These are phyloP conservation scores for Leptothorax acervorum DNA, from an alignment of 2,888 invertebrate species.

Conservation along the genomic window DNA sequence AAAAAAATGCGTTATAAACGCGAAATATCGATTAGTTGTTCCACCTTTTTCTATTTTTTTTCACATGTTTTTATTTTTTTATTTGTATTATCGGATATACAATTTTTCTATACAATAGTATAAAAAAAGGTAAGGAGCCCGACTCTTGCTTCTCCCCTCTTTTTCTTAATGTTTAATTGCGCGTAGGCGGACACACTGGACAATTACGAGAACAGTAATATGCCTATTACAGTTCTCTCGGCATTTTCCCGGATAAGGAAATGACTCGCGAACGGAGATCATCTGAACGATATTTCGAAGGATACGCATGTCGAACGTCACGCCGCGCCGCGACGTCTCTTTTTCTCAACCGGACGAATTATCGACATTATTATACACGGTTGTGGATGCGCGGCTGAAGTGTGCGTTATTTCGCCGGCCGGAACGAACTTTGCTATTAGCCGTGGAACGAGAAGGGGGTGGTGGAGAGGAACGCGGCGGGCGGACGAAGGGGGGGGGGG, in stretches of 20 bases:
- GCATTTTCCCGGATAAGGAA: not conserved
- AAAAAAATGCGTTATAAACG: not conserved
- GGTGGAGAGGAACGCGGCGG: not conserved
- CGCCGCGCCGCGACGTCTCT: not conserved
- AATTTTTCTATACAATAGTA: not conserved
- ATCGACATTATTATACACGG: conserved; percentile 58
- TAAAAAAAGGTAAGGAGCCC: too few species aligned
- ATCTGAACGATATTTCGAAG: conserved; percentile 20
- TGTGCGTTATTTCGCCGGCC: conserved; percentile 63
- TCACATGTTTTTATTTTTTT: not conserved
- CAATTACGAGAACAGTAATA: conserved; percentile 17
- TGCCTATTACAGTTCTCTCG: not conserved
- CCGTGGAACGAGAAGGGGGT: conserved; percentile 17
- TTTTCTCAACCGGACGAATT: conserved; percentile 65
- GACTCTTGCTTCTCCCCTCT: not conserved
- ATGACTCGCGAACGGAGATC: conserved; percentile 21
- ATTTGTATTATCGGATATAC: not conserved
- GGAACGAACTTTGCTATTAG: conserved; percentile 74
- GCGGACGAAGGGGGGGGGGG: not conserved
- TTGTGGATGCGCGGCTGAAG: conserved; percentile 59
- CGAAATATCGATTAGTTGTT: not conserved
- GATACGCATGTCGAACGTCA: conserved; percentile 29
- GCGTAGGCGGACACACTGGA: not conserved
- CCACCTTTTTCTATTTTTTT: not conserved
- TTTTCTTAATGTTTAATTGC: conserved; percentile 9